A percentile compares a stretch with the other conserved stretches of the same genome.
These are phyloP conservation scores for Labia minor DNA, from an alignment of 2,888 invertebrate species.

Conservation along the genomic window DNA sequence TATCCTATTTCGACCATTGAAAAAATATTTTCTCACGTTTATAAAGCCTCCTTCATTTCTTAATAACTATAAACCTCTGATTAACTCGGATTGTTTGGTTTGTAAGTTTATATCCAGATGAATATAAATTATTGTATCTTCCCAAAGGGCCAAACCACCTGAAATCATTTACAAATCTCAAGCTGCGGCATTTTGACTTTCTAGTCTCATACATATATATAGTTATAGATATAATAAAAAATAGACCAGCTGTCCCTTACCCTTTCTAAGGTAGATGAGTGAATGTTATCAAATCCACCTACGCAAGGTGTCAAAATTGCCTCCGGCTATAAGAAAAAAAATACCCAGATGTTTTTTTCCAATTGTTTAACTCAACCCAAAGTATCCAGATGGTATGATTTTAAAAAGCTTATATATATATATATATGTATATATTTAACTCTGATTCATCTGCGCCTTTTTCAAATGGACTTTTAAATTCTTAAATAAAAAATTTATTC, in stretches of 20 bases:
- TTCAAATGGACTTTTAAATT: too few species aligned
- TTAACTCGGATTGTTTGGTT: background rate
- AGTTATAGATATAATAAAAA: background rate
- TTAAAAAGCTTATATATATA: background rate
- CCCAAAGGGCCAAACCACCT: background rate
- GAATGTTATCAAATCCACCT: background rate
- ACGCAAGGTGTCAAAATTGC: constrained; percentile 13
- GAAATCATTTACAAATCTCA: constrained; percentile 4
- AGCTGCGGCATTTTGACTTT: background rate
- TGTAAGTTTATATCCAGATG: background rate
- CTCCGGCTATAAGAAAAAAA: background rate
- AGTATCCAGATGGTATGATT: background rate
- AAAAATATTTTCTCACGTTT: background rate
- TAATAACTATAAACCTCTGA: background rate
- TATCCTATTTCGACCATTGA: background rate
- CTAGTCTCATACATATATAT: background rate
- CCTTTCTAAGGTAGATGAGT: background rate
- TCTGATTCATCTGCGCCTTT: too few species aligned
- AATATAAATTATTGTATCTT: constrained; percentile 1
- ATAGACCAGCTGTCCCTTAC: background rate
- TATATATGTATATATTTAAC: too few species aligned
- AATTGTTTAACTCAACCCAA: background rate
- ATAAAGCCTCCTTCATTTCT: background rate
- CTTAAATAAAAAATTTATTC: too few species aligned
- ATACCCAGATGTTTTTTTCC: background rate